Percentiles rank a stretch among this genome's conserved stretches.
phyloP scores from a whole-genome alignment of 2,113 vertebrate genomes.

The Okapia johnstoni region DNA sequence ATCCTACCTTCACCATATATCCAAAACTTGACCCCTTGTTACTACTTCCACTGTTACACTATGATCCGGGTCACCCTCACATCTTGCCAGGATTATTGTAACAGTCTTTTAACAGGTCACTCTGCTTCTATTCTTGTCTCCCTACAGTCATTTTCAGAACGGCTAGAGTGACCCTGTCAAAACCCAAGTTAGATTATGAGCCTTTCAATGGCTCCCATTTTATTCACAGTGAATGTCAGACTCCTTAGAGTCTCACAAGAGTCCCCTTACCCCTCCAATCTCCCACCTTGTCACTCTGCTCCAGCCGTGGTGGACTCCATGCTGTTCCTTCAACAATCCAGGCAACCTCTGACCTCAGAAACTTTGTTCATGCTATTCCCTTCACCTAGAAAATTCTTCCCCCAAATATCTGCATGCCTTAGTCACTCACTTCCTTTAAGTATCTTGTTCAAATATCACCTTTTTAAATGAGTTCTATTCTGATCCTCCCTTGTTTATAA shows the following conservation, averaged over 20 bases:
- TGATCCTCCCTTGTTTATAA: neutral
- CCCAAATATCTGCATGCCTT: neutral
- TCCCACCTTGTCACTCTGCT: neutral
- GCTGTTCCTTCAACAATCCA: too few species aligned
- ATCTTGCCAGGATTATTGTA: neutral
- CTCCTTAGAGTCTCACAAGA: neutral
- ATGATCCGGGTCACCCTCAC: too few species aligned
- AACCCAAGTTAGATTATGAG: neutral
- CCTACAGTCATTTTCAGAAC: neutral
- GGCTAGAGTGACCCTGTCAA: neutral
- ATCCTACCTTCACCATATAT: neutral
- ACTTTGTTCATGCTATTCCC: neutral
- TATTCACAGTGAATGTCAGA: neutral
- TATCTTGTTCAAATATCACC: neutral
- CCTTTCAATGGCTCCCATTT: neutral
- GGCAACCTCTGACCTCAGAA: neutral
- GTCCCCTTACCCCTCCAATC: neutral
- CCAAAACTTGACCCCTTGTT: neutral
- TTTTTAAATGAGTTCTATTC: neutral
- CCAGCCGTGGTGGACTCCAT: neutral
- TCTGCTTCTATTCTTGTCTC: neutral
- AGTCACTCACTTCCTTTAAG: neutral
- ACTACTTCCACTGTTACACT: neutral
- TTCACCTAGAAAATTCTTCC: neutral
- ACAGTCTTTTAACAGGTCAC: neutral